phyloP scores from a whole-genome alignment of 2,888 invertebrate genomes.

The Nemoura dubitans region DNA sequence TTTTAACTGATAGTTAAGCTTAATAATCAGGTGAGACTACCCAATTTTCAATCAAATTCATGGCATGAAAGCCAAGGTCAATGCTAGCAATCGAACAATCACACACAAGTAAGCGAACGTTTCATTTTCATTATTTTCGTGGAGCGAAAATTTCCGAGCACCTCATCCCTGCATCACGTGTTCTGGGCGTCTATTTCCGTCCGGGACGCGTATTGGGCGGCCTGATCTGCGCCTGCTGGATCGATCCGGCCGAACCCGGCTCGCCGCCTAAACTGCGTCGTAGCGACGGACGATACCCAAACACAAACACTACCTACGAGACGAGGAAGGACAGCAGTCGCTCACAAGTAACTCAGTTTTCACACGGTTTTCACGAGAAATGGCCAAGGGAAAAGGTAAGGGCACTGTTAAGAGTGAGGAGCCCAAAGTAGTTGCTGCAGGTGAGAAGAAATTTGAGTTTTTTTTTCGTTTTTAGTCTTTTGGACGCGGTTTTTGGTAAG shows the following conservation, averaged over 20 bases:
- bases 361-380: background rate
- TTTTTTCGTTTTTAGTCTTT: background rate
- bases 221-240: background rate
- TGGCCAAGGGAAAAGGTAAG: conserved; percentile 12
- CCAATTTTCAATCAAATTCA: no score
- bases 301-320: background rate
- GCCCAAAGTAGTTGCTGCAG: background rate
- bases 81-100: no score
- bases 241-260: background rate
- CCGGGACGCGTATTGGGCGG: background rate
- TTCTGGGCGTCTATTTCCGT: background rate
- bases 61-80: no score
- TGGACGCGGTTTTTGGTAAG: background rate
- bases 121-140: no score
- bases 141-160: no score
- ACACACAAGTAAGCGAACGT: no score
- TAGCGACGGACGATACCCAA: background rate
- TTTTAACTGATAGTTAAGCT: no score
- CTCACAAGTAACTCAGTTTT: background rate
- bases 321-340: background rate
- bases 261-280: background rate
- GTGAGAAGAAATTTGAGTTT: background rate
- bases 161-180: no score
- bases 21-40: no score
- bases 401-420: background rate